phyloP scores from a whole-genome alignment of 2,113 vertebrate genomes.

The Neotoma lepida region DNA sequence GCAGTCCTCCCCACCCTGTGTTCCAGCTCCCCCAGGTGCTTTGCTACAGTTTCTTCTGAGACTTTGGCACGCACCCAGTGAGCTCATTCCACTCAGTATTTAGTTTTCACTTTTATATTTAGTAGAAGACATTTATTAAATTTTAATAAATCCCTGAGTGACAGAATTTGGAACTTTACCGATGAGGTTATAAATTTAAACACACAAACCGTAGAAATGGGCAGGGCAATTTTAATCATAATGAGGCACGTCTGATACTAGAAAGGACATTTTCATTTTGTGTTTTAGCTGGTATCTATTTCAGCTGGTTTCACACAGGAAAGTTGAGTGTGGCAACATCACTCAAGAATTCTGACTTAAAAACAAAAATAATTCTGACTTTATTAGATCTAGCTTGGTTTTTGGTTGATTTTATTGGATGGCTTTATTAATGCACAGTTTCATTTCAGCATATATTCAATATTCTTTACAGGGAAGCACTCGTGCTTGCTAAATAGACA shows the following conservation, averaged over 20 bases:
- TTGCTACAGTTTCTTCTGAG: background rate
- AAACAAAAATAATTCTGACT: background rate
- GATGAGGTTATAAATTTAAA: conserved; percentile 54
- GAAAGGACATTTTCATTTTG: conserved; percentile 2
- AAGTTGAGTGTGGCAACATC: background rate
- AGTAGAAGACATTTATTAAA: conserved; percentile 40
- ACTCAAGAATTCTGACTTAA: background rate
- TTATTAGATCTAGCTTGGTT: background rate
- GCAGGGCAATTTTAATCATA: conserved; percentile 4
- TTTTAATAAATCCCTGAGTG: conserved; percentile 45
- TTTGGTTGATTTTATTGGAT: background rate
- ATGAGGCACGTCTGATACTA: conserved; percentile 28
- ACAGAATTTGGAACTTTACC: conserved; percentile 23
- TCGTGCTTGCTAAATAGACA: background rate
- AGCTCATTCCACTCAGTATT: background rate
- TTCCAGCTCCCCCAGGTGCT: background rate
- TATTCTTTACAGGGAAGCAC: background rate
- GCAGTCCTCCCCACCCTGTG: background rate
- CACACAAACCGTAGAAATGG: background rate
- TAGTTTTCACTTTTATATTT: conserved; percentile 27
- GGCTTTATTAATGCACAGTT: background rate
- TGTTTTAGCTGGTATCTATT: background rate
- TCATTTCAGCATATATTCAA: background rate
- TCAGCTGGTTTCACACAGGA: background rate
- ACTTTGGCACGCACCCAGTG: background rate